Evolutionary conservation across 2,888 invertebrate species (phyloP).

Genomic region (Xylota sylvarum): DNA sequence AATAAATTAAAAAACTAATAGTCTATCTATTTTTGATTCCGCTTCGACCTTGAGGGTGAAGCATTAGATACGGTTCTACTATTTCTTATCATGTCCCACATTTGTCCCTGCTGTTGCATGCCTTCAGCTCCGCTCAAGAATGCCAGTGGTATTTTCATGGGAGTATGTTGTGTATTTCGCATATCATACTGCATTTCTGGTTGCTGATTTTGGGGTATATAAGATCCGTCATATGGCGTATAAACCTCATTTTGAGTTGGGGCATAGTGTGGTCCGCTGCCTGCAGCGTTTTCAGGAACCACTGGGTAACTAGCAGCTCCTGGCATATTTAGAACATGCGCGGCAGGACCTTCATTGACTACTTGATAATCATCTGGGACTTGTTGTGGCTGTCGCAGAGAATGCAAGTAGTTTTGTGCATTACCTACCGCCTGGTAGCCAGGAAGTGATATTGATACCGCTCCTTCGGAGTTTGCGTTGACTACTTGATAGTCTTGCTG

Average conservation of each 20-base stretch:
- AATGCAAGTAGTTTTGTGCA: background rate
- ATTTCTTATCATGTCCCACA: background rate
- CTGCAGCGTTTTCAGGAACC: background rate
- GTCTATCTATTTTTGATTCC: background rate
- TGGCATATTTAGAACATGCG: constrained; percentile 16
- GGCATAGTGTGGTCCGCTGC: background rate
- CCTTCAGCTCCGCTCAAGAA: background rate
- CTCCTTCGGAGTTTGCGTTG: background rate
- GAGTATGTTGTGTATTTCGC: background rate
- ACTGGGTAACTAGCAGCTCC: background rate
- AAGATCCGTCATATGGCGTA: background rate
- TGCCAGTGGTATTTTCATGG: background rate
- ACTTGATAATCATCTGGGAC: constrained; percentile 44
- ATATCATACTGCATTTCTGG: constrained; percentile 3
- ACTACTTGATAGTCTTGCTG: constrained; percentile 6
- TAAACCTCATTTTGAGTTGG: background rate
- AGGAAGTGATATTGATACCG: constrained; percentile 8
- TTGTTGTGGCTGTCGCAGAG: background rate
- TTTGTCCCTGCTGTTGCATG: background rate
- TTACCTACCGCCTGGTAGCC: background rate
- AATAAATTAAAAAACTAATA: background rate
- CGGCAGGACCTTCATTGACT: constrained; percentile 34
- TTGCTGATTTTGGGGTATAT: constrained; percentile 23
- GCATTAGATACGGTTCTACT: background rate
- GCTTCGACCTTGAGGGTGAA: background rate